A percentile compares a stretch with the other conserved stretches of the same genome.
These are phyloP conservation scores for Dendrolimus pini DNA, from an alignment of 2,888 invertebrate genomes.

Conservation along the genomic window DNA sequence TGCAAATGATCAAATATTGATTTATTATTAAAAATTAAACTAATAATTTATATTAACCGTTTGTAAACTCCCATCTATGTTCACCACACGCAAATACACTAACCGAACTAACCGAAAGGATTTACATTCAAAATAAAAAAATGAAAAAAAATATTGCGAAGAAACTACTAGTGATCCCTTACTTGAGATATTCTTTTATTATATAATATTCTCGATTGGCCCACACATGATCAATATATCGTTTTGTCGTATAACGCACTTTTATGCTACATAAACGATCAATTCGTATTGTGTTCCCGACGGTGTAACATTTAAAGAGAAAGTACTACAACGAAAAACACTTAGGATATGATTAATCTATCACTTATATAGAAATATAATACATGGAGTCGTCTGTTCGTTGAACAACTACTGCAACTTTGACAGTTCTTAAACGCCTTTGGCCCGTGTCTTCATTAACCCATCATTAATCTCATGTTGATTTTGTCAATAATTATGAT, in stretches of 20 bases:
- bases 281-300: constrained; percentile 50
- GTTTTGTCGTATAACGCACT: constrained; percentile 41
- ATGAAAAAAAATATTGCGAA: constrained; percentile 43
- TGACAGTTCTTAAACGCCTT: neutral
- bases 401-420: neutral
- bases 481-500: too few species aligned
- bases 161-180: constrained; percentile 64
- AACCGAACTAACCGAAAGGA: constrained; percentile 38
- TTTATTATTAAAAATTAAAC: neutral
- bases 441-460: too few species aligned
- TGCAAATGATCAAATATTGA: neutral
- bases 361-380: constrained; percentile 39
- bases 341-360: constrained; percentile 69
- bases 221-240: constrained; percentile 47
- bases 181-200: constrained; percentile 45
- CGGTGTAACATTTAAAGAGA: constrained; percentile 41
- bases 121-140: constrained; percentile 19
- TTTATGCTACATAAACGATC: constrained; percentile 36
- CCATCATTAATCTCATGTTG: too few species aligned
- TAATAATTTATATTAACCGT: neutral
- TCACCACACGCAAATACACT: constrained; percentile 27
- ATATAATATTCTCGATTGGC: constrained; percentile 57
- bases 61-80: constrained; percentile 21
- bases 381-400: constrained; percentile 6
- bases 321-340: constrained; percentile 53